Evolutionary conservation across 2,888 invertebrate species (phyloP).

Genomic region (Limulus polyphemus): DNA sequence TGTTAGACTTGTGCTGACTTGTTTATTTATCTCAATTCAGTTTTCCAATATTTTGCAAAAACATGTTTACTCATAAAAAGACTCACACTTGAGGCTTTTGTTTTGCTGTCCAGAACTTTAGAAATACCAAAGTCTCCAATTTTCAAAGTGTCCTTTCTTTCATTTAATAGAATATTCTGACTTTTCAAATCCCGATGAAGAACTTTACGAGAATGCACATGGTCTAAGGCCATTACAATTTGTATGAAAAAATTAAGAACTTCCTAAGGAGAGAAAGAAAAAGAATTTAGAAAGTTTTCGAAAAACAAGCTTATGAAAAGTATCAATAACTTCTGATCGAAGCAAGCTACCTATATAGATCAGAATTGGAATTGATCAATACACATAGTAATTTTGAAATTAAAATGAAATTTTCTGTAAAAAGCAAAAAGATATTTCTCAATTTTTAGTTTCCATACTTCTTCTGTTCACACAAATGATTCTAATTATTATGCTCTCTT

Average conservation of each 20-base stretch:
- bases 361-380: too few relatives aligned
- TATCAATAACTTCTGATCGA: too few relatives aligned
- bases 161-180: conserved; percentile 67
- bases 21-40: too few relatives aligned
- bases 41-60: background rate
- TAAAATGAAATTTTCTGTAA: too few relatives aligned
- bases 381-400: too few relatives aligned
- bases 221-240: conserved; percentile 60
- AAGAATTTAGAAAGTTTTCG: background rate
- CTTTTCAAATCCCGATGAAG: conserved; percentile 73
- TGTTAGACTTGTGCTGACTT: too few relatives aligned
- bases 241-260: conserved; percentile 57
- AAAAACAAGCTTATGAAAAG: too few relatives aligned
- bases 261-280: conserved; percentile 41
- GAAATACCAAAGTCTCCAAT: conserved; percentile 78
- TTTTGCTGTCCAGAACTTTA: conserved; percentile 50
- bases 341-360: too few relatives aligned
- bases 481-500: too few relatives aligned
- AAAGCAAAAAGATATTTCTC: too few relatives aligned
- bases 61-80: conserved; percentile 33
- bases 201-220: conserved; percentile 62
- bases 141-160: conserved; percentile 54
- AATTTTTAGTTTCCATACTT: too few relatives aligned
- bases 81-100: conserved; percentile 40
- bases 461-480: too few relatives aligned